A percentile compares a stretch with the other conserved stretches of the same genome.
These are phyloP conservation scores for Dendrolimus punctatus DNA, from an alignment of 1,140 invertebrate species.

Conservation along the genomic window DNA sequence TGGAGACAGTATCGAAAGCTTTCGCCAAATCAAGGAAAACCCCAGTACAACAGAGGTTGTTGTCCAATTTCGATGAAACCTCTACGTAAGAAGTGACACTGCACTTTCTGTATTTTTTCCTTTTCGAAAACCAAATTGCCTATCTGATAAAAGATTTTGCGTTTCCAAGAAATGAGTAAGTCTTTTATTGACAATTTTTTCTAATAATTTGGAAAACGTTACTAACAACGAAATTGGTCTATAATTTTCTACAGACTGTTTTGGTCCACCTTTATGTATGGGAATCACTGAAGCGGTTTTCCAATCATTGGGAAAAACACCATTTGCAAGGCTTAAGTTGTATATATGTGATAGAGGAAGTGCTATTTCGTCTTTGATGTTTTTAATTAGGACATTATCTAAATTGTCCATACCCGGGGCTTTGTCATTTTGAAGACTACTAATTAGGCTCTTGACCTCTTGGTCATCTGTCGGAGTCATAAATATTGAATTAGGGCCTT, in stretches of 20 bases:
- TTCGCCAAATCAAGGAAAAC: constrained; percentile 4
- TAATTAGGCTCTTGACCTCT: constrained; percentile 12
- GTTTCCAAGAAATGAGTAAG: constrained; percentile 18
- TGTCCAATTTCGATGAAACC: constrained; percentile 8
- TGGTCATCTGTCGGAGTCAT: constrained; percentile 11
- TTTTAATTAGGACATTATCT: constrained; percentile 12
- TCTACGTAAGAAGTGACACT: constrained; percentile 6
- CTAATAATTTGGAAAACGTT: constrained; percentile 31
- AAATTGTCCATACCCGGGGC: constrained; percentile 12
- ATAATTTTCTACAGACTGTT: constrained; percentile 18
- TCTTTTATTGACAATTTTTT: constrained; percentile 27
- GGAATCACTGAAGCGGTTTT: constrained; percentile 27
- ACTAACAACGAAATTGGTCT: constrained; percentile 29
- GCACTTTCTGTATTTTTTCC: constrained; percentile 22
- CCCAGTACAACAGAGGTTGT: constrained; percentile 6
- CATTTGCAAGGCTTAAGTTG: constrained; percentile 12
- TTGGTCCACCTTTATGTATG: constrained; percentile 22
- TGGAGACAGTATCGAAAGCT: constrained; percentile 6
- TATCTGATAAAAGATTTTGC: constrained; percentile 17
- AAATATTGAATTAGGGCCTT: constrained; percentile 9
- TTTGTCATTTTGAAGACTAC: constrained; percentile 8
- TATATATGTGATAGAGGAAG: constrained; percentile 10
- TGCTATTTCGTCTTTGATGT: constrained; percentile 11
- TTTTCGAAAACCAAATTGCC: constrained; percentile 27
- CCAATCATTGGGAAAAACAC: constrained; percentile 17